Conservation (phyloP, 1,140 invertebrate genomes). For the Nasonia vitripennis region DNA sequence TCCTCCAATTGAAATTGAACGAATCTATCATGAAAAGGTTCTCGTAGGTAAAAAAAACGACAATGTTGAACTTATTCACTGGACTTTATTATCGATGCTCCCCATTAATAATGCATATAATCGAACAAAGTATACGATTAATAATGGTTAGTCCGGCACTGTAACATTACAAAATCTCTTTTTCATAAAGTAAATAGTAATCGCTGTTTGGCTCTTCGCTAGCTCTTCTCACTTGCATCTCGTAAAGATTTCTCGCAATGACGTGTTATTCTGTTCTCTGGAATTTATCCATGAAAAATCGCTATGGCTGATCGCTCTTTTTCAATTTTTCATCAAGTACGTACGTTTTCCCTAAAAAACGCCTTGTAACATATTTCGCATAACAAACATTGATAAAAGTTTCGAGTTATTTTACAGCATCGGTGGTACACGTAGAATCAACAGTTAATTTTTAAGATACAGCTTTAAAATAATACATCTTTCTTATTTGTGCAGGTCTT, state of each 20-base stretch:
- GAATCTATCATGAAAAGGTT: neutral
- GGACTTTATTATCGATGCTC: conserved; percentile 65
- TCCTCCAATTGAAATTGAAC: too few relatives aligned
- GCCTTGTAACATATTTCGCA: too few relatives aligned
- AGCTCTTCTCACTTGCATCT: neutral
- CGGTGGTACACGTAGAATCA: too few relatives aligned
- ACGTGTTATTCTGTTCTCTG: neutral
- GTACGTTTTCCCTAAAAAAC: too few relatives aligned
- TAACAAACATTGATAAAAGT: too few relatives aligned
- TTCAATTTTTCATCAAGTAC: neutral
- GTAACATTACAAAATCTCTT: conserved; percentile 59
- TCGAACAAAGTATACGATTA: conserved; percentile 60
- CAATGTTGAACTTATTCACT: conserved; percentile 50
- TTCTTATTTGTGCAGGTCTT: neutral
- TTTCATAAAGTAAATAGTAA: conserved; percentile 34
- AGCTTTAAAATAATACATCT: neutral
- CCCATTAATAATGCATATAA: conserved; percentile 67
- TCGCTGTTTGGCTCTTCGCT: conserved; percentile 30
- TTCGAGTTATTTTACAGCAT: too few relatives aligned
- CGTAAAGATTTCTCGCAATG: neutral
- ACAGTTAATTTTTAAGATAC: neutral
- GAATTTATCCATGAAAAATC: neutral
- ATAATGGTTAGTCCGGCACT: conserved; percentile 59
- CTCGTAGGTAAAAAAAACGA: neutral
- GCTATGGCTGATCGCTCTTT: conserved; percentile 3